Conservation (phyloP, 2,113 vertebrate genomes). For the human region DNA sequence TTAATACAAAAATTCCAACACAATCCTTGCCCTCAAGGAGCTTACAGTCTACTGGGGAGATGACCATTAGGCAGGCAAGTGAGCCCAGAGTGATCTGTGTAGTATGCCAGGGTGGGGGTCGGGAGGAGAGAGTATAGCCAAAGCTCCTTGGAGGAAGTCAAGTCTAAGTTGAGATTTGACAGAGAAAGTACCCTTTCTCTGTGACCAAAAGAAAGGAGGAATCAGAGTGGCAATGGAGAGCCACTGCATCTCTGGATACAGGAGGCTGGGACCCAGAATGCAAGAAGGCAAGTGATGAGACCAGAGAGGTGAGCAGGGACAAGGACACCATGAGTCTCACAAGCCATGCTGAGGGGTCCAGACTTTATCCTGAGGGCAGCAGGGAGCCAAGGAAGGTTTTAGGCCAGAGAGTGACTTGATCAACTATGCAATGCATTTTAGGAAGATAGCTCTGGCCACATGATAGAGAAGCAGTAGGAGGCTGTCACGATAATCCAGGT, state of each 20-base stretch:
- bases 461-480: background rate
- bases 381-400: background rate
- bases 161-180: background rate
- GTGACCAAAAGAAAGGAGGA: background rate
- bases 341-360: conserved; percentile 17
- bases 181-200: background rate
- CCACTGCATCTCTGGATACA: background rate
- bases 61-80: background rate
- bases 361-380: conserved; percentile 32
- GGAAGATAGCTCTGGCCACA: conserved; percentile 8
- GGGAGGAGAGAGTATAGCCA: background rate
- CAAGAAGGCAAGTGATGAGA: background rate
- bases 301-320: background rate
- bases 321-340: background rate
- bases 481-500: background rate
- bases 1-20: conserved; percentile 67
- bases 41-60: conserved; percentile 71
- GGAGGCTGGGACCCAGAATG: background rate
- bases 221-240: background rate
- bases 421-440: background rate
- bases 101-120: background rate
- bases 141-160: conserved; percentile 10
- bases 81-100: background rate
- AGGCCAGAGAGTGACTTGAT: conserved; percentile 13
- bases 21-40: conserved; percentile 70